These are phyloP conservation scores for Eufriesea mexicana DNA, from an alignment of 1,140 invertebrate species.

Conservation along the genomic window DNA sequence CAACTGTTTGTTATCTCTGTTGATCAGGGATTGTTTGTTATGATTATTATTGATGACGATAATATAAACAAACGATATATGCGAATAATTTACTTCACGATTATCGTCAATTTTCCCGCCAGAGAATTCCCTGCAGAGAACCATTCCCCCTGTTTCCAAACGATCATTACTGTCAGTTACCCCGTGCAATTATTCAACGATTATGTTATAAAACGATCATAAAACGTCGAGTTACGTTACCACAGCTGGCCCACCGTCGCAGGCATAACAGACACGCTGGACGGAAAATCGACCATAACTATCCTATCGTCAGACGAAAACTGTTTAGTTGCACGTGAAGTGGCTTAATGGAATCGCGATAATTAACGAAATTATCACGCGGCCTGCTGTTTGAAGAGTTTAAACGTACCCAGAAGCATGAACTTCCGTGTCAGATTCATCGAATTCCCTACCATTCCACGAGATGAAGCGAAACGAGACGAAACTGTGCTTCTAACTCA, in stretches of 20 bases:
- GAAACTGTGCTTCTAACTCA: background rate
- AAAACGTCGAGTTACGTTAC: background rate
- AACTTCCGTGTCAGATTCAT: background rate
- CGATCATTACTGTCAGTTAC: background rate
- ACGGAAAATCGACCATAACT: constrained; percentile 1
- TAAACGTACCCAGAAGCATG: background rate
- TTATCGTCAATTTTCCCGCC: background rate
- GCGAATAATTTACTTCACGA: too few species aligned
- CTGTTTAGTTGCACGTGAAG: constrained; percentile 8
- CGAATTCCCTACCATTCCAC: background rate
- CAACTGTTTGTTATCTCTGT: too few species aligned
- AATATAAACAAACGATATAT: too few species aligned
- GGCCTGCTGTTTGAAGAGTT: background rate
- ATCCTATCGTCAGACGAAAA: constrained; percentile 4
- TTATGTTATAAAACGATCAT: background rate
- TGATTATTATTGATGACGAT: too few species aligned
- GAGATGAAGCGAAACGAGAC: background rate
- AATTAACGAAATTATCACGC: constrained; percentile 34
- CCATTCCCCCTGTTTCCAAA: background rate
- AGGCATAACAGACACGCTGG: background rate
- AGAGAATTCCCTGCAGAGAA: background rate
- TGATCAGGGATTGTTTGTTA: too few species aligned
- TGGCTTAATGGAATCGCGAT: constrained; percentile 25
- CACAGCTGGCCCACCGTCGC: too few species aligned
- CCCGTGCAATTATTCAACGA: background rate